phyloP scores from a whole-genome alignment of 2,797 vertebrate genomes.

The Intellagama lesueurii region DNA sequence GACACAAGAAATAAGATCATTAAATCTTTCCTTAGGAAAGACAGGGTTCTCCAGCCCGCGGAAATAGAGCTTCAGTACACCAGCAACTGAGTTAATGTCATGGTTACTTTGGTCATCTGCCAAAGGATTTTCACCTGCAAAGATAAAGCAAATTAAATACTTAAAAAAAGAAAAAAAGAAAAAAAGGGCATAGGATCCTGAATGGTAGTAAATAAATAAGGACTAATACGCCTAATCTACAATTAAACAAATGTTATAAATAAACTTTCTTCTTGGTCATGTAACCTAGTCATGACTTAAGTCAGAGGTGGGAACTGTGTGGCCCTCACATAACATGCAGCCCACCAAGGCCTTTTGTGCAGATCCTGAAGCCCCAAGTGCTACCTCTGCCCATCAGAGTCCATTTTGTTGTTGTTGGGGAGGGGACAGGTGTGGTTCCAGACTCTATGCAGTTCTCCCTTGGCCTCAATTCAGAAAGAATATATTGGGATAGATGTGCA shows the following conservation, averaged over 20 bases:
- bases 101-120: slow-evolving; percentile 96
- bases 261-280: slow-evolving; percentile 66
- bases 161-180: no score
- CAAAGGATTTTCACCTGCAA: slow-evolving; percentile 95
- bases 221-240: slow-evolving; percentile 67
- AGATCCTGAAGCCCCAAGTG: no score
- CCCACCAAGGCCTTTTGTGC: no score
- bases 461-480: no score
- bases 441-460: neutral
- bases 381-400: neutral
- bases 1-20: slow-evolving; percentile 95
- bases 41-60: slow-evolving; percentile 96
- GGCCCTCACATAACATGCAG: no score
- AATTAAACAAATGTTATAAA: slow-evolving; percentile 75
- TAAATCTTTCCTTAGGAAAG: slow-evolving; percentile 98
- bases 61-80: slow-evolving; percentile 98
- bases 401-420: neutral
- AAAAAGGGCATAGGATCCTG: slow-evolving; percentile 61
- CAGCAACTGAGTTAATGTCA: slow-evolving; percentile 99
- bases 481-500: no score
- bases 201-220: slow-evolving; percentile 75
- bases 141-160: slow-evolving; percentile 68
- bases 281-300: slow-evolving; percentile 47
- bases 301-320: no score
- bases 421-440: neutral